These are phyloP conservation scores for Orchesella cincta DNA, from an alignment of 1,140 invertebrate species.

Conservation along the genomic window DNA sequence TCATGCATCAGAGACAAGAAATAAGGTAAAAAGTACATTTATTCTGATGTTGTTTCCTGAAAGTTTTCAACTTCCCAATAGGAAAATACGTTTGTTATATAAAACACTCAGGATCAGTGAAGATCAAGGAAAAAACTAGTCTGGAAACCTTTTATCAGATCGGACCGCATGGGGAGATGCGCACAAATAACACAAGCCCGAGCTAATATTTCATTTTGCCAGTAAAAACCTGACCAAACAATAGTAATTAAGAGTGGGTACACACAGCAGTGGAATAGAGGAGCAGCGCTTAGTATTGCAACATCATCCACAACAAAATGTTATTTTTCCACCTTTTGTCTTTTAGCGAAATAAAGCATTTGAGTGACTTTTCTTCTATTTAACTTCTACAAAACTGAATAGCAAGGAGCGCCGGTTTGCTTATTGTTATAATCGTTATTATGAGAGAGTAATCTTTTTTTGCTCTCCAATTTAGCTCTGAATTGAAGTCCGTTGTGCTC, in stretches of 20 bases:
- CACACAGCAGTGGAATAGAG: too few species aligned
- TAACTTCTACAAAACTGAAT: neutral
- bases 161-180: slow-evolving; percentile 21
- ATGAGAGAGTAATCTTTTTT: too few species aligned
- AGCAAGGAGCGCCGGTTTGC: neutral
- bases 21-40: neutral
- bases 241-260: slow-evolving; percentile 22
- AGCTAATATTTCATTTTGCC: slow-evolving; percentile 20
- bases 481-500: too few species aligned
- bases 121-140: slow-evolving; percentile 21
- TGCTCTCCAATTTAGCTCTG: neutral
- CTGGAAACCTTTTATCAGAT: neutral
- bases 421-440: neutral
- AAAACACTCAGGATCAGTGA: too few species aligned
- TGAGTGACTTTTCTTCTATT: neutral
- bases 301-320: too few species aligned
- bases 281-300: too few species aligned
- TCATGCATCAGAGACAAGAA: neutral
- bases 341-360: neutral
- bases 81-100: too few species aligned
- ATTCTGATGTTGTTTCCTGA: too few species aligned
- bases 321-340: too few species aligned
- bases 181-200: slow-evolving; percentile 23
- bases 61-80: too few species aligned
- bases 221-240: slow-evolving; percentile 24